Base-by-base conservation (phyloP, 2,888 invertebrate genomes). In the Trissolcus brochymenae region DNA sequence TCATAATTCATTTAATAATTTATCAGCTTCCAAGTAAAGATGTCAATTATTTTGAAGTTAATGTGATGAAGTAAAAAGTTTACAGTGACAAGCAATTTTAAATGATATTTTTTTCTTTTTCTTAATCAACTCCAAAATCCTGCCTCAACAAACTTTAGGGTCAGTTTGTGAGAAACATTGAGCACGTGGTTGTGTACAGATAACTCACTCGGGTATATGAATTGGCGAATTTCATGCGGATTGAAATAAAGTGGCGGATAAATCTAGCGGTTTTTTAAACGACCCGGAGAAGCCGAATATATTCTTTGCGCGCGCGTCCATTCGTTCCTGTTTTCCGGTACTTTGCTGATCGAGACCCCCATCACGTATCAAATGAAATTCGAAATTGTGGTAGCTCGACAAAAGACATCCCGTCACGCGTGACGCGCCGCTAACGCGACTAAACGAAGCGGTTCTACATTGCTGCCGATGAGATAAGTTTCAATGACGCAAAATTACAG, bases 331-430 rank as follows among this genome's bases (percentile, higher is more conserved):
- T 77, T 77, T 77, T 67, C 68, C 73, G 73, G 62, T 72, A 73
- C 68, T 73, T 77, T 77, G 19, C 54, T 35, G 72, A 73, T 73
- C 72, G 70, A 62, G 50, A 78, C 78, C 66, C 78, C 61, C 70
- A 78, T 78, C 78, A 78, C 78, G 78, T 78, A 78, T 74, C 78
- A 78, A 78, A 78, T 78, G 78, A 78, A 78, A 78, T 78, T 78
- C 78, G 78, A 54, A 78, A 78, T 78, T 70, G 78, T 61, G 78
- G 78, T 74, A 66, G 66, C 61, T 62, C 78, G 73, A 74, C 78
- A 78, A 78, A 78, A 78, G 74, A 74, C 73, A 74, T 74, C 78
- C 78, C 61, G 73, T 78, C 78, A 70, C 78, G 74, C 74, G 78
- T 74, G 78, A 74, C 66, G 66, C 66, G 74, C 61, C 70, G 25